These are phyloP conservation scores for Manis javanica DNA, from an alignment of 2,797 vertebrate species.

Conservation along the genomic window DNA sequence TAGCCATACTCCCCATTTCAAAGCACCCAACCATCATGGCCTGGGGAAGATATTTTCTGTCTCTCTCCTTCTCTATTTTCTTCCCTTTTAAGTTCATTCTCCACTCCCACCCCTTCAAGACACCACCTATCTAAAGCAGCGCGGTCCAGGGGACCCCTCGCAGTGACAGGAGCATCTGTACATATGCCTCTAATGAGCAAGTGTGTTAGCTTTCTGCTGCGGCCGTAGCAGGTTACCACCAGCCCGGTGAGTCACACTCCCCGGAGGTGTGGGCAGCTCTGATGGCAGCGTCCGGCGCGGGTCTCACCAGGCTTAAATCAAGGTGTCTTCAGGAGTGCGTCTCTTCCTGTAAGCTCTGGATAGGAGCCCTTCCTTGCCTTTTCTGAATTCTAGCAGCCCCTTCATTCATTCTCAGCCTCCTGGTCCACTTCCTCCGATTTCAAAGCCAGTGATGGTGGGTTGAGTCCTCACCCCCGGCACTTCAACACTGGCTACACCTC, in stretches of 20 bases:
- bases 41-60: not conserved
- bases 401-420: not conserved
- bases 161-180: not conserved
- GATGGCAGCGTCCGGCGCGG: not conserved
- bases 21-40: not conserved
- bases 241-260: too few relatives aligned
- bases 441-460: not conserved
- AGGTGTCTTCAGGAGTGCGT: not conserved
- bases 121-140: not conserved
- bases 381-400: not conserved
- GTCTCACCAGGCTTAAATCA: not conserved
- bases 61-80: not conserved
- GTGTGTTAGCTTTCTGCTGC: not conserved
- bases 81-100: not conserved
- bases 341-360: not conserved
- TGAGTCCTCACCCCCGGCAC: not conserved
- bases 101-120: not conserved
- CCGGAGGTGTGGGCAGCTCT: too few relatives aligned
- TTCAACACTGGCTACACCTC: not conserved
- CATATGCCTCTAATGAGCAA: not conserved
- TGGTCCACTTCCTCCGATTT: too few relatives aligned
- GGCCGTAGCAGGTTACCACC: too few relatives aligned
- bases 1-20: not conserved
- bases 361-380: not conserved
- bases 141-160: fast-evolving